Conservation (phyloP, 2,888 invertebrate species). For the Microplitis deprimator region DNA sequence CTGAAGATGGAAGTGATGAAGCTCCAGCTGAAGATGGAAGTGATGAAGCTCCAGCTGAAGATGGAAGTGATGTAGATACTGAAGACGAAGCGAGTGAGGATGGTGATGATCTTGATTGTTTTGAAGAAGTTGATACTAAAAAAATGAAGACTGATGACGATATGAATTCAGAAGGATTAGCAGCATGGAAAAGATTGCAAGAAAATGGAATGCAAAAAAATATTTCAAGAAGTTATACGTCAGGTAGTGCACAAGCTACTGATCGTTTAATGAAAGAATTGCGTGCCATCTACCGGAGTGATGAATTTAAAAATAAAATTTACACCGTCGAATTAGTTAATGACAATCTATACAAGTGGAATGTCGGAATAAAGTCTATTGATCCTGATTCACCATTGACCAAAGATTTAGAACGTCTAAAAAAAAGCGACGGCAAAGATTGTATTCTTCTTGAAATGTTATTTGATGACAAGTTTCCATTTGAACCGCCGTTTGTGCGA, state of each 20-base stretch:
- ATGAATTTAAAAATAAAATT: conserved; percentile 92
- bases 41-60: conserved; percentile 74
- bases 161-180: conserved; percentile 91
- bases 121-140: conserved; percentile 82
- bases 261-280: conserved; percentile 99
- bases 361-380: conserved; percentile 94
- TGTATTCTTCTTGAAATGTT: conserved; percentile 96
- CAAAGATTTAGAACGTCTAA: conserved; percentile 91
- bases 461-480: conserved; percentile 94
- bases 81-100: conserved; percentile 85
- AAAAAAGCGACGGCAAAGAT: conserved; percentile 96
- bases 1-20: too few species aligned
- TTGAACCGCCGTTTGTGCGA: conserved; percentile 98
- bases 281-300: conserved; percentile 96
- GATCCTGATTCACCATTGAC: conserved; percentile 98
- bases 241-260: conserved; percentile 98
- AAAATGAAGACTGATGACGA: conserved; percentile 84
- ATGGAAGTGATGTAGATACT: conserved; percentile 76
- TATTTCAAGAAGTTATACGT: conserved; percentile 93
- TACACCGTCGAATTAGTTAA: conserved; percentile 93
- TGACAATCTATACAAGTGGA: conserved; percentile 99
- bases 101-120: conserved; percentile 83
- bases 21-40: conserved; percentile 77
- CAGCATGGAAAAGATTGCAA: conserved; percentile 92
- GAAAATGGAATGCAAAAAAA: conserved; percentile 98